phyloP scores from a whole-genome alignment of 2,888 invertebrate genomes.

The Meloe dianella region DNA sequence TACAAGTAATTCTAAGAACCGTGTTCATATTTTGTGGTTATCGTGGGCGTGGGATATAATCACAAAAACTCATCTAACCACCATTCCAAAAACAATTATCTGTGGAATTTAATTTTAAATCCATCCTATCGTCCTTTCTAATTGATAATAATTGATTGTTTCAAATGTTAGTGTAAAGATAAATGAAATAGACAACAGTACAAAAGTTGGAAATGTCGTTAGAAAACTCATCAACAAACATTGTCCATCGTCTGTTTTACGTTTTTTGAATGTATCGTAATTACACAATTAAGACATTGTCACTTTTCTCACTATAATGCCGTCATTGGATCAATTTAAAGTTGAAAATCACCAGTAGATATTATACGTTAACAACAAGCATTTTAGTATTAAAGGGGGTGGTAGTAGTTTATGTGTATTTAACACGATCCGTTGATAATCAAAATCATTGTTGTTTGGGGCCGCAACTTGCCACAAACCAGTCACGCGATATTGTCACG shows the following conservation, averaged over 20 bases:
- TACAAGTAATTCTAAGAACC: not conserved
- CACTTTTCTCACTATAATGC: too few species aligned
- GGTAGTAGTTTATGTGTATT: slow-evolving; percentile 46
- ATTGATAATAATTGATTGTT: slow-evolving; percentile 28
- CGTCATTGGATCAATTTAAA: slow-evolving; percentile 22
- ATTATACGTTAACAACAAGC: slow-evolving; percentile 46
- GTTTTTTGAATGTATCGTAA: not conserved
- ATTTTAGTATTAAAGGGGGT: slow-evolving; percentile 39
- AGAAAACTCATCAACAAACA: not conserved
- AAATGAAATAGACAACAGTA: not conserved
- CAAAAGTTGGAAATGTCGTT: not conserved
- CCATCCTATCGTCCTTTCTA: slow-evolving; percentile 15
- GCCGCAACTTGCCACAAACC: slow-evolving; percentile 37
- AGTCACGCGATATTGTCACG: slow-evolving; percentile 51
- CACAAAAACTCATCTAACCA: slow-evolving; percentile 23
- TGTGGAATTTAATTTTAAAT: slow-evolving; percentile 31
- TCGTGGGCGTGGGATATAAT: slow-evolving; percentile 18
- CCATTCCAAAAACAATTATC: slow-evolving; percentile 26
- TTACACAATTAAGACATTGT: not conserved
- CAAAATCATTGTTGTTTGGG: slow-evolving; percentile 46
- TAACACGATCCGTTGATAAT: slow-evolving; percentile 52
- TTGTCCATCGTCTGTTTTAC: too few species aligned
- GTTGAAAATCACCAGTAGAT: slow-evolving; percentile 42
- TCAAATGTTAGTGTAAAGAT: not conserved
- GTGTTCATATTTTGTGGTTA: not conserved